Evolutionary conservation across 2,113 vertebrate species (phyloP).

Genomic region (Psilopsiagon aurifrons): DNA sequence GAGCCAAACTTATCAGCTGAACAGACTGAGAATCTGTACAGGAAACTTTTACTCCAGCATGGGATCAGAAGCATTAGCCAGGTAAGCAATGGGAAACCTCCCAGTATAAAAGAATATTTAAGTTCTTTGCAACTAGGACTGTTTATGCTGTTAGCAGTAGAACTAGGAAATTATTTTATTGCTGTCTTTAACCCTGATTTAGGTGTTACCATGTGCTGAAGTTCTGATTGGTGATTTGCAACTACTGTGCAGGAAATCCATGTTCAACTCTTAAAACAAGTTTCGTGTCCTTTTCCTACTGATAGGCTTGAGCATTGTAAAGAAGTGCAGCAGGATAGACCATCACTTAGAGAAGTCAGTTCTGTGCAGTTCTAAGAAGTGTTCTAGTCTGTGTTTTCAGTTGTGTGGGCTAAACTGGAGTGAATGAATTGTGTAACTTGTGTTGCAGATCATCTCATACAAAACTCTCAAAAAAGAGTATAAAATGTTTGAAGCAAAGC

Average conservation of each 20-base stretch:
- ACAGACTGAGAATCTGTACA: constrained; percentile 88
- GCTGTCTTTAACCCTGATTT: background rate
- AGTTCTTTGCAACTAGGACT: background rate
- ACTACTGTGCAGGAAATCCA: background rate
- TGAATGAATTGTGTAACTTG: background rate
- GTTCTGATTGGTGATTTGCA: background rate
- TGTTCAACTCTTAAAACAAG: background rate
- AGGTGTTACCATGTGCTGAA: background rate
- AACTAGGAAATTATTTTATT: background rate
- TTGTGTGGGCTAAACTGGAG: background rate
- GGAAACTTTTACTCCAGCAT: constrained; percentile 79
- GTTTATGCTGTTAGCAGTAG: background rate
- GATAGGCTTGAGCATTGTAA: background rate
- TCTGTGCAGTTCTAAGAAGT: background rate
- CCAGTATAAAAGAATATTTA: background rate
- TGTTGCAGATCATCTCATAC: constrained; percentile 83
- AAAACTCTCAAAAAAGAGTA: constrained; percentile 85
- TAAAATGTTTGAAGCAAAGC: constrained; percentile 87
- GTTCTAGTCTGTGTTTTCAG: background rate
- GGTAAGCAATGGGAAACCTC: constrained; percentile 68
- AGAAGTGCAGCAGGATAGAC: background rate
- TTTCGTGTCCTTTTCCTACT: background rate
- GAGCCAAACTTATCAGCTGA: constrained; percentile 81
- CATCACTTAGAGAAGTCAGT: rapidly evolving
- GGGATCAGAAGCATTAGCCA: constrained; percentile 80